phyloP scores from a whole-genome alignment of 2,888 invertebrate genomes.

The Fissipunctia ypsillon region DNA sequence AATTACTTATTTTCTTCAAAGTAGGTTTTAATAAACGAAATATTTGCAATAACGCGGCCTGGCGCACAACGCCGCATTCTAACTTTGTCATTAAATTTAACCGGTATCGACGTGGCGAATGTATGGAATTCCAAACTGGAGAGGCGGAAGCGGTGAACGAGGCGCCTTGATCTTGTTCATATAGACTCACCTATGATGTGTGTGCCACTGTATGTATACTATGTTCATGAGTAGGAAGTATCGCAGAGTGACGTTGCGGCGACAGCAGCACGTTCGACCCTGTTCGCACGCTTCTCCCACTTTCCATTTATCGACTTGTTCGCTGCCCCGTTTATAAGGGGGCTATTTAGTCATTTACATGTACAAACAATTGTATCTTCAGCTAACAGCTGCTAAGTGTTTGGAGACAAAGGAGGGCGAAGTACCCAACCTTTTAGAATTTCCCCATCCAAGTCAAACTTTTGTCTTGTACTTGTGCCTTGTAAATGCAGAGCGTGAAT shows the following conservation, averaged over 20 bases:
- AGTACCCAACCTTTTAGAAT: slow-evolving; percentile 56
- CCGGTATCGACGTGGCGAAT: slow-evolving; percentile 66
- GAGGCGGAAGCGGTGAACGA: slow-evolving; percentile 84
- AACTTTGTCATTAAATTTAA: slow-evolving; percentile 70
- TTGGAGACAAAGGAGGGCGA: slow-evolving; percentile 44
- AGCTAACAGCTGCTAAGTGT: slow-evolving; percentile 57
- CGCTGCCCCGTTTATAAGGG: slow-evolving; percentile 78
- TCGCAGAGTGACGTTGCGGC: slow-evolving; percentile 79
- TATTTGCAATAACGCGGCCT: slow-evolving; percentile 63
- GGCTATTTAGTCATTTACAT: slow-evolving; percentile 78
- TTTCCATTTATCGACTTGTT: slow-evolving; percentile 86
- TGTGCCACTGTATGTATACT: slow-evolving; percentile 54
- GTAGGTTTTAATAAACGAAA: slow-evolving; percentile 65
- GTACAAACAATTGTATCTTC: slow-evolving; percentile 60
- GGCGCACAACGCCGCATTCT: slow-evolving; percentile 58
- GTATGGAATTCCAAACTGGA: slow-evolving; percentile 80
- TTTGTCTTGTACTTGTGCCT: slow-evolving; percentile 35
- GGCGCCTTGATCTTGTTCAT: slow-evolving; percentile 86
- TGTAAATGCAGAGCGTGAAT: slow-evolving; percentile 28
- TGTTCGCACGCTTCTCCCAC: slow-evolving; percentile 87
- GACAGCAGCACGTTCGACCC: slow-evolving; percentile 86
- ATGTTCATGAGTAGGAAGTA: slow-evolving; percentile 76
- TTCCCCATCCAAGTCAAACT: slow-evolving; percentile 31
- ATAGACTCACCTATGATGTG: slow-evolving; percentile 62
- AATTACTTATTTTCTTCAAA: slow-evolving; percentile 51